Evolutionary conservation across 2,113 vertebrate genomes (phyloP).

Genomic region (Arothron firmamentum): DNA sequence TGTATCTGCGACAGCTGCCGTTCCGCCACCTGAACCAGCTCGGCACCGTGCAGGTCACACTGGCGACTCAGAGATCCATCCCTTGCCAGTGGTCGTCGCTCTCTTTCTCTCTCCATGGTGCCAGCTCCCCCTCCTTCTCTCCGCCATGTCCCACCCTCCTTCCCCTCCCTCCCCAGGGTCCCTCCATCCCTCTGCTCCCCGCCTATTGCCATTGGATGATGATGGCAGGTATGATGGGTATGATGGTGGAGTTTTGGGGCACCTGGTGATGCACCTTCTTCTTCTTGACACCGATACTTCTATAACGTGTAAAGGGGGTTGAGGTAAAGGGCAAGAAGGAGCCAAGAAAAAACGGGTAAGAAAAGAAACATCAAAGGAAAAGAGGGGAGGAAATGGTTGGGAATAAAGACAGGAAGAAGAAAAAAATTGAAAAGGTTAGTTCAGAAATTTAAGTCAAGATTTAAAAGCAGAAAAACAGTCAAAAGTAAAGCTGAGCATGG

Average conservation of each 20-base stretch:
- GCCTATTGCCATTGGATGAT: constrained; percentile 56
- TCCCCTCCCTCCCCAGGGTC: constrained; percentile 31
- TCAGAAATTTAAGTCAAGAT: constrained; percentile 6
- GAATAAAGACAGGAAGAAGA: constrained; percentile 20
- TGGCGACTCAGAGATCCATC: constrained; percentile 48
- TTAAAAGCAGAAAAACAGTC: constrained; percentile 1
- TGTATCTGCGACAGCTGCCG: constrained; percentile 93
- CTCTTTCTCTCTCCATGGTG: constrained; percentile 13
- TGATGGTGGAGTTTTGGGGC: constrained; percentile 63
- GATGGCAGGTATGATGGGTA: constrained; percentile 62
- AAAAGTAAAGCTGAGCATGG: no score
- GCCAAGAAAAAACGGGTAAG: background rate
- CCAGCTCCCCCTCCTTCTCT: constrained; percentile 14
- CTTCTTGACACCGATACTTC: constrained; percentile 71
- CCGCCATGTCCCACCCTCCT: constrained; percentile 16
- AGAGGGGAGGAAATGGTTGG: constrained; percentile 1
- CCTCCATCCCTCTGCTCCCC: constrained; percentile 57
- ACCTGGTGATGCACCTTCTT: constrained; percentile 64
- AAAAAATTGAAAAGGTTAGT: constrained; percentile 29
- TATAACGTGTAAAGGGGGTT: constrained; percentile 23
- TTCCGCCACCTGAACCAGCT: constrained; percentile 91
- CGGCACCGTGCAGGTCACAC: constrained; percentile 80
- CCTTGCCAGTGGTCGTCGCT: constrained; percentile 13
- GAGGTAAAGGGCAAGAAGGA: background rate
- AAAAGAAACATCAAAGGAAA: background rate